Base-by-base conservation (phyloP, 2,113 vertebrate species). In the Saccopteryx bilineata region DNA sequence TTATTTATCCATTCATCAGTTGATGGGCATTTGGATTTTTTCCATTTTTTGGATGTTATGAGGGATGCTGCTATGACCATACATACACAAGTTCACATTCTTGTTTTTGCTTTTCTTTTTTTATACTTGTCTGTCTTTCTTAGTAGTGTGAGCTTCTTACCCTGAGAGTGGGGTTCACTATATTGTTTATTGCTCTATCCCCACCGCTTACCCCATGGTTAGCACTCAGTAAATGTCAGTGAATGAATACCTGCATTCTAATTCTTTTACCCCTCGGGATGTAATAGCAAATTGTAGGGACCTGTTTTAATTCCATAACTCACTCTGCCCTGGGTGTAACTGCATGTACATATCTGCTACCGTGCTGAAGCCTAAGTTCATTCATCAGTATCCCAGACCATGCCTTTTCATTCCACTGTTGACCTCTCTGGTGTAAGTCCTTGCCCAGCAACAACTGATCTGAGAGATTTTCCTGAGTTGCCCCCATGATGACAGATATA, bases 221-320 rank as follows among this genome's bases (percentile, higher is more conserved):
- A 74, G 26, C 52, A 79, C 23, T 89, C 24, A 61, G 89, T 87
- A 76, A 93, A 81, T 82, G 52, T n/a, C 66, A 66, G 15, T 81
- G 78, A 92, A 95, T 87, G 69, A 94, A 91, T 71, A 83, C 26
- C 81, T 5, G 11, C 28, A 19, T 69, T 92, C 69, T 90, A 79
- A 91, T 84, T 71, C 50, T 91, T 15, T 83, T 21, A 46, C 31
- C 23, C 39, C 33, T 91, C 4, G 39, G 28, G 28, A 52, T 54
- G 0, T 81, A 85, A 68, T 33, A 95, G 84, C 86, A 92, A 86
- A 88, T 76, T 94, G 24, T 88, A 63, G 21, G 72, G 31, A 85
- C 39, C 33, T 92, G 11, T 91, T 91, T 87, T 71, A 90, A 76
- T 80, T 4, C 68, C 63, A 28, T 65, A 76, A 54, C 26, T 60